Conservation (phyloP, 2,113 vertebrate genomes). For the Oryzias celebensis region DNA sequence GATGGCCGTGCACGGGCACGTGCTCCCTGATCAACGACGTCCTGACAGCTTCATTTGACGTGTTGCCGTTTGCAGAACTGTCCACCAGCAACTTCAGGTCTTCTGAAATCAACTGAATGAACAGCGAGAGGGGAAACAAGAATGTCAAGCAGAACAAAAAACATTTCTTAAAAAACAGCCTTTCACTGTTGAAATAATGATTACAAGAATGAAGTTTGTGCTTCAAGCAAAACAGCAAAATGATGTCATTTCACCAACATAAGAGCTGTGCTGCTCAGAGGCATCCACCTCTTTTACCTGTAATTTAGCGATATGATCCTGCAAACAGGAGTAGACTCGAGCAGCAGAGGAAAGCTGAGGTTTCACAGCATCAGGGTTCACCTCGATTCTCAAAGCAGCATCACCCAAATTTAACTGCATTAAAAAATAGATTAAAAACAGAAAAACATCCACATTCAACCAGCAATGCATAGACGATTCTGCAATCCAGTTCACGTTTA, state of each 20-base stretch:
- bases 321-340: constrained; percentile 80
- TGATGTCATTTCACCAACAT: neutral
- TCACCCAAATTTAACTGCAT: constrained; percentile 86
- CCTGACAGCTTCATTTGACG: constrained; percentile 38
- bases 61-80: constrained; percentile 46
- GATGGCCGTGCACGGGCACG: constrained; percentile 10
- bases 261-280: neutral
- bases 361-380: constrained; percentile 80
- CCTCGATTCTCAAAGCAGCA: constrained; percentile 84
- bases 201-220: neutral
- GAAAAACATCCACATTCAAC: neutral
- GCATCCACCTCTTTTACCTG: constrained; percentile 79
- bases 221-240: neutral
- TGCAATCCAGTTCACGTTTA: too few relatives aligned
- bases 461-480: too few relatives aligned
- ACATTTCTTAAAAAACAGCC: neutral
- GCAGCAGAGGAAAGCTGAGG: constrained; percentile 75
- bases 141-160: neutral
- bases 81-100: constrained; percentile 80
- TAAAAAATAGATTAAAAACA: neutral
- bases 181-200: neutral
- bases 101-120: constrained; percentile 83
- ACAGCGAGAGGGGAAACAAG: neutral
- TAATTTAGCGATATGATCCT: constrained; percentile 86
- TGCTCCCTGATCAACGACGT: constrained; percentile 18